Evolutionary conservation across 2,113 vertebrate genomes (phyloP).

Genomic region (Panthera leo): DNA sequence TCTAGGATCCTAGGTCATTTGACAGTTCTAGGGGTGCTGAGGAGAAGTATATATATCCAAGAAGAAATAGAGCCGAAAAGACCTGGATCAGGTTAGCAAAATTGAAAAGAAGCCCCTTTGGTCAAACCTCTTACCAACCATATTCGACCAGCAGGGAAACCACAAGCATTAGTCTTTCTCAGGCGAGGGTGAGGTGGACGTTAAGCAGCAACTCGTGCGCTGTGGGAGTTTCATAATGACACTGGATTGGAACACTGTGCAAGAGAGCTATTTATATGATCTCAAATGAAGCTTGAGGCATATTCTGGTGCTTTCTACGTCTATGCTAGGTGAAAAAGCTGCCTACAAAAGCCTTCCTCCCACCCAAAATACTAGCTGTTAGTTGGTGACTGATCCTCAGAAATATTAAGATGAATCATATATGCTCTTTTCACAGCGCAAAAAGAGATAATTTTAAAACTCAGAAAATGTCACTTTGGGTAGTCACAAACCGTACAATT

Average conservation of each 20-base stretch:
- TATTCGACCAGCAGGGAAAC: neutral
- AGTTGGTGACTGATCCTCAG: constrained; percentile 63
- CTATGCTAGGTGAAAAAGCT: constrained; percentile 63
- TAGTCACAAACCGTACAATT: constrained; percentile 44
- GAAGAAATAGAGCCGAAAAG: neutral
- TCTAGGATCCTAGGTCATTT: neutral
- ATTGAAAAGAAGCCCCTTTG: neutral
- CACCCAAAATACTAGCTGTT: constrained; percentile 66
- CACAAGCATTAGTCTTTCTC: neutral
- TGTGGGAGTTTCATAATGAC: constrained; percentile 32
- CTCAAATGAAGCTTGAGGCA: constrained; percentile 38
- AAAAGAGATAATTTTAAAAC: constrained; percentile 76
- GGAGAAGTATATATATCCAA: neutral
- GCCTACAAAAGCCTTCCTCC: constrained; percentile 73
- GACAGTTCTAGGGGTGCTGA: neutral
- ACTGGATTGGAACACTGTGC: constrained; percentile 39
- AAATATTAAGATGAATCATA: constrained; percentile 76
- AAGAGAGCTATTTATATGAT: constrained; percentile 58
- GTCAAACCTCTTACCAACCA: neutral
- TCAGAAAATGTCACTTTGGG: constrained; percentile 71
- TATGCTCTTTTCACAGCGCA: constrained; percentile 75
- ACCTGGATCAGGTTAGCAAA: neutral
- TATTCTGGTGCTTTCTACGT: constrained; percentile 51
- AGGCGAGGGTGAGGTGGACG: constrained; percentile 5
- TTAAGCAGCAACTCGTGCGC: neutral